phyloP scores from a whole-genome alignment of 2,888 invertebrate genomes.

The Metalampra italica region DNA sequence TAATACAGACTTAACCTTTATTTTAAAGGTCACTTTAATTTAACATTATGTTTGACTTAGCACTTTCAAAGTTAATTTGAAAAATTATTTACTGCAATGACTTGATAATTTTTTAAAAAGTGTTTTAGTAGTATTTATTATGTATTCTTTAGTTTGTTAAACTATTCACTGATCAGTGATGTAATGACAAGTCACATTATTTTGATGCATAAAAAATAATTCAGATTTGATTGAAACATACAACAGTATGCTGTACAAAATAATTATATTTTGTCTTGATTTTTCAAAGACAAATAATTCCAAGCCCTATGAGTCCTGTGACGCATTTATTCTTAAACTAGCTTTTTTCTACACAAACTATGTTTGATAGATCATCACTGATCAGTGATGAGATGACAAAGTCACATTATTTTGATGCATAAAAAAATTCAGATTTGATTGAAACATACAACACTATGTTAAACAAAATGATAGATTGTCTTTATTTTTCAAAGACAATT shows the following conservation, averaged over 20 bases:
- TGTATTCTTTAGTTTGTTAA: slow-evolving; percentile 18
- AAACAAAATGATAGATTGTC: no score
- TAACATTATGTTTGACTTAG: slow-evolving; percentile 6
- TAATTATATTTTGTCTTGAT: no score
- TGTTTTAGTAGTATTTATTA: not conserved
- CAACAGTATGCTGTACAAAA: no score
- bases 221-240: no score
- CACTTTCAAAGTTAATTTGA: slow-evolving; percentile 6
- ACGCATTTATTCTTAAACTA: slow-evolving; percentile 3
- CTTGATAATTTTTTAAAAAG: slow-evolving; percentile 1
- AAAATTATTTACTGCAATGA: not conserved
- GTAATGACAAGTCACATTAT: slow-evolving; percentile 3
- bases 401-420: no score
- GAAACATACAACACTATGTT: no score
- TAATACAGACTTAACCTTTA: slow-evolving; percentile 29
- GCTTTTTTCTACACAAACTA: not conserved
- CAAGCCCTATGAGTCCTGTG: not conserved
- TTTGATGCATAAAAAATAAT: no score
- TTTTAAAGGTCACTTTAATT: slow-evolving; percentile 16
- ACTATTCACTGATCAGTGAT: slow-evolving; percentile 4
- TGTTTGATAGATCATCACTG: no score
- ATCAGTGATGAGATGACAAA: slow-evolving; percentile 1
- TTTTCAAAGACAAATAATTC: slow-evolving; percentile 1
- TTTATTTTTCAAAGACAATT: not conserved
- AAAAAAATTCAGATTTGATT: no score